A percentile compares a stretch with the other conserved stretches of the same genome.
Conservation (phyloP, 1,140 invertebrate species). For the Diachasma alloeum region DNA sequence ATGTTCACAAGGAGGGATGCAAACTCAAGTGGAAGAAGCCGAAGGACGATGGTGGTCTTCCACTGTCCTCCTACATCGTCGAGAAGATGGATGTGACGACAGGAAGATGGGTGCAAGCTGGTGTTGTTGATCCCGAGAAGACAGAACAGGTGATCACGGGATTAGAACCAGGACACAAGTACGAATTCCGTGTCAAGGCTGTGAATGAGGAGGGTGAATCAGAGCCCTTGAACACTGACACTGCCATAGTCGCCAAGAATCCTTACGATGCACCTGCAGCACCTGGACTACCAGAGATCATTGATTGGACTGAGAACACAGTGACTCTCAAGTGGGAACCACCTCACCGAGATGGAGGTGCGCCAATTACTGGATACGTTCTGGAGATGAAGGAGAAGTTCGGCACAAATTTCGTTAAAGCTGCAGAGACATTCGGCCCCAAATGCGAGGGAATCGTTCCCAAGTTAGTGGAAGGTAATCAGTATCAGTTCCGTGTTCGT, state of each 20-base stretch:
- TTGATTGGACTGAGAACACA: conserved; percentile 92
- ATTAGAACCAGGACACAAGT: conserved; percentile 90
- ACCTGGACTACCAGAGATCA: conserved; percentile 91
- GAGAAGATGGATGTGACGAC: conserved; percentile 92
- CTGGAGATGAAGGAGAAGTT: conserved; percentile 87
- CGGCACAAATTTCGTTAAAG: conserved; percentile 72
- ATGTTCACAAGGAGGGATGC: conserved; percentile 94
- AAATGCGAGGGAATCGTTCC: conserved; percentile 84
- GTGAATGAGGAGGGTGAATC: conserved; percentile 96
- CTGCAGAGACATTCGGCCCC: conserved; percentile 80
- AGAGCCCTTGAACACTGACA: conserved; percentile 88
- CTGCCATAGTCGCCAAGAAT: conserved; percentile 92
- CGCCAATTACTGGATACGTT: conserved; percentile 94
- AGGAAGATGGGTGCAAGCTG: conserved; percentile 88
- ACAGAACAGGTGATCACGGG: conserved; percentile 87
- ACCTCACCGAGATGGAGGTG: conserved; percentile 94
- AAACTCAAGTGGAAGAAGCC: conserved; percentile 96
- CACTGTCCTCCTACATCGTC: conserved; percentile 87
- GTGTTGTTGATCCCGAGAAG: conserved; percentile 86
- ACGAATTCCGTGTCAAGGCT: conserved; percentile 94
- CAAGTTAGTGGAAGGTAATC: conserved; percentile 91
- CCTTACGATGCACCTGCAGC: conserved; percentile 89
- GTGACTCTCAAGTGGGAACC: conserved; percentile 96
- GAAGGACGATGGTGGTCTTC: conserved; percentile 93
- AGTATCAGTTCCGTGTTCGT: conserved; percentile 93